Conservation (phyloP, 2,888 invertebrate genomes). For the Microplitis manilae region DNA sequence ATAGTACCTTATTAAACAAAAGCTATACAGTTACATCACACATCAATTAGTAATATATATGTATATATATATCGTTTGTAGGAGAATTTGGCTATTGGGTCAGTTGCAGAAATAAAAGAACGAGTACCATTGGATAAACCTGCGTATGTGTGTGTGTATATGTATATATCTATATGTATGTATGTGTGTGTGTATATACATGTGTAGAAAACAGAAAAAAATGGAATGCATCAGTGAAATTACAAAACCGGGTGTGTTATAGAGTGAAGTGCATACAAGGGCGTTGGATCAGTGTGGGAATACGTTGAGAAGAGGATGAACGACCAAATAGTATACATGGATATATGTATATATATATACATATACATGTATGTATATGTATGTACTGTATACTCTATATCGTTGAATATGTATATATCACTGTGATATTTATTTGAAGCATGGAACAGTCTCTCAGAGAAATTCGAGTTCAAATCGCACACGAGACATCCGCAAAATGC, state of each 20-base stretch:
- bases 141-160: too few species aligned
- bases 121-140: too few species aligned
- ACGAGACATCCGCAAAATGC: neutral
- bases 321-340: neutral
- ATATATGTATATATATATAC: neutral
- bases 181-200: neutral
- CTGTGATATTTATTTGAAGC: constrained; percentile 5
- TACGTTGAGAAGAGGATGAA: neutral
- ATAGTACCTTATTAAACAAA: too few species aligned
- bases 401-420: neutral
- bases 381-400: neutral
- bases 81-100: too few species aligned
- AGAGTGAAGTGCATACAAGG: neutral
- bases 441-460: neutral
- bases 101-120: too few species aligned
- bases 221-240: neutral
- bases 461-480: neutral
- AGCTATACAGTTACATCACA: too few species aligned
- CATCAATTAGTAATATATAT: too few species aligned
- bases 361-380: neutral
- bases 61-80: too few species aligned
- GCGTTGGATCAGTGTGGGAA: neutral
- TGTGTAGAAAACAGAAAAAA: neutral
- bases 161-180: neutral
- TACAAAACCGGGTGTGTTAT: neutral